These are phyloP conservation scores for Lerema accius DNA, from an alignment of 1,140 invertebrate species.

Conservation along the genomic window DNA sequence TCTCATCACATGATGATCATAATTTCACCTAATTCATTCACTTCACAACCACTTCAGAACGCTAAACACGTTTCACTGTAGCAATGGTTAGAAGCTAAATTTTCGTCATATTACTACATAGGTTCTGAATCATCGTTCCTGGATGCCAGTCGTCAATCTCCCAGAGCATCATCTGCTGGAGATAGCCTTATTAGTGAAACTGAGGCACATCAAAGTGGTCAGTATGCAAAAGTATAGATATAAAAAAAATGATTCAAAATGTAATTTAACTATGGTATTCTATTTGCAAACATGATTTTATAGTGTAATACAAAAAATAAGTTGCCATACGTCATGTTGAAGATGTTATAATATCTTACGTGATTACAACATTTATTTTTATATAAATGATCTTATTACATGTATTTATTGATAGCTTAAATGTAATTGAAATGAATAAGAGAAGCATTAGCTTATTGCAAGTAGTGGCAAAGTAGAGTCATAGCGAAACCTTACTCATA, in stretches of 20 bases:
- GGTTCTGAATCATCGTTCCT: slow-evolving; percentile 76
- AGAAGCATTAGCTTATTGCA: slow-evolving; percentile 56
- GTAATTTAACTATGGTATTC: too few relatives aligned
- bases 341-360: slow-evolving; percentile 2
- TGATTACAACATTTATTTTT: not conserved
- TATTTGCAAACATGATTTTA: too few relatives aligned
- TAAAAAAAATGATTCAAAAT: too few relatives aligned
- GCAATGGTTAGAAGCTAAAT: slow-evolving; percentile 6
- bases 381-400: slow-evolving; percentile 18
- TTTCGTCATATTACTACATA: slow-evolving; percentile 42
- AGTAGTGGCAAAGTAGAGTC: slow-evolving; percentile 80
- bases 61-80: not conserved
- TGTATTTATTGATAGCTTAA: slow-evolving; percentile 22
- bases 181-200: slow-evolving; percentile 77
- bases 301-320: too few relatives aligned
- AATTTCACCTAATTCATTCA: not conserved
- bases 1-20: slow-evolving; percentile 1
- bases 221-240: slow-evolving; percentile 45
- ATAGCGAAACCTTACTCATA: slow-evolving; percentile 81
- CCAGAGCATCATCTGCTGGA: slow-evolving; percentile 72
- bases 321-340: too few relatives aligned
- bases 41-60: not conserved
- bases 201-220: slow-evolving; percentile 78
- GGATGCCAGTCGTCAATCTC: slow-evolving; percentile 73
- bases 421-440: slow-evolving; percentile 29